Percentiles rank a stretch among this genome's conserved stretches.
Conservation (phyloP, 1,140 invertebrate species). For the Rhopalosiphum padi region DNA sequence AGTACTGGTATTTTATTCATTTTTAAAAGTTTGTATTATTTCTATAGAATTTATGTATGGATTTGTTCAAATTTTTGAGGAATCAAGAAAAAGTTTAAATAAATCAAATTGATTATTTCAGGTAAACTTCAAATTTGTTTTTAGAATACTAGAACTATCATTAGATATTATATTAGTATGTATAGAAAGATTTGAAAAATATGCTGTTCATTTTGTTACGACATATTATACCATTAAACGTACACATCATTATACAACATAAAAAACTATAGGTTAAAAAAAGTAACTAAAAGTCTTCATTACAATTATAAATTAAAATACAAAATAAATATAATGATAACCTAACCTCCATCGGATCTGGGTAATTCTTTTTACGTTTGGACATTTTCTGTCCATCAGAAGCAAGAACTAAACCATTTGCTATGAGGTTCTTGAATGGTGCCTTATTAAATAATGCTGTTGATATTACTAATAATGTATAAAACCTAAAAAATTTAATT, state of each 20-base stretch:
- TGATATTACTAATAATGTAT: constrained; percentile 93
- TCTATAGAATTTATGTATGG: too few relatives aligned
- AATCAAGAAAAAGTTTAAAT: not conserved
- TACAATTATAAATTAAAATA: not conserved
- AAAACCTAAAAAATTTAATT: constrained; percentile 73
- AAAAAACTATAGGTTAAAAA: not conserved
- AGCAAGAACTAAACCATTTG: constrained; percentile 93
- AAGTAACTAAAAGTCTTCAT: not conserved
- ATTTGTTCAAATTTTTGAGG: too few relatives aligned
- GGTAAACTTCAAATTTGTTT: too few relatives aligned
- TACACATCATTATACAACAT: not conserved
- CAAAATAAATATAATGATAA: constrained; percentile 71
- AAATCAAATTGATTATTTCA: not conserved
- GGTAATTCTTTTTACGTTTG: constrained; percentile 98
- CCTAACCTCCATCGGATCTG: constrained; percentile 83
- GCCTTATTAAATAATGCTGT: constrained; percentile 95
- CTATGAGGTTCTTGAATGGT: constrained; percentile 97
- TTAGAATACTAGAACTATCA: too few relatives aligned
- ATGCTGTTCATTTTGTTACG: not conserved
- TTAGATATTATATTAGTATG: not conserved
- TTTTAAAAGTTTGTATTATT: too few relatives aligned
- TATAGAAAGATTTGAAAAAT: not conserved
- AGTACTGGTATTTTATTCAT: too few relatives aligned
- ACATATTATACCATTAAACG: not conserved
- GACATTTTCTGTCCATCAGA: constrained; percentile 99